phyloP scores from a whole-genome alignment of 2,113 vertebrate genomes.

The Accipiter cooperii region DNA sequence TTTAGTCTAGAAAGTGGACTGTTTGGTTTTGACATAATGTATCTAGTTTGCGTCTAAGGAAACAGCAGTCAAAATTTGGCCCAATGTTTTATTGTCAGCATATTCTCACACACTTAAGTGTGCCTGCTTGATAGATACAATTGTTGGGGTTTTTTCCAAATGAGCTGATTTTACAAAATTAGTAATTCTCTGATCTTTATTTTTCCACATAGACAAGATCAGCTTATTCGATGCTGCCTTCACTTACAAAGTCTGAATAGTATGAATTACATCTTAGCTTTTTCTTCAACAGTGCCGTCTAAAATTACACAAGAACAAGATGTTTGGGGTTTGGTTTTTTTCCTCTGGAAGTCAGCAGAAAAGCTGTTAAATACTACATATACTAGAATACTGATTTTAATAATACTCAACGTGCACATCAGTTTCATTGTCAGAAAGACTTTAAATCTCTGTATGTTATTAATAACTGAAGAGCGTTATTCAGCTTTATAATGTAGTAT shows the following conservation, averaged over 20 bases:
- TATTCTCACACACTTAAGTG: not conserved
- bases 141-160: slow-evolving; percentile 26
- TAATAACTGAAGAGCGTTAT: slow-evolving; percentile 37
- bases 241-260: slow-evolving; percentile 62
- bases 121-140: not conserved
- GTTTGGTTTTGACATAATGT: not conserved
- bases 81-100: not conserved
- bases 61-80: not conserved
- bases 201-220: slow-evolving; percentile 64
- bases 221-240: slow-evolving; percentile 42
- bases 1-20: not conserved
- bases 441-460: slow-evolving; percentile 61
- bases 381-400: slow-evolving; percentile 59
- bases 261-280: slow-evolving; percentile 56
- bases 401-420: slow-evolving; percentile 71
- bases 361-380: slow-evolving; percentile 67
- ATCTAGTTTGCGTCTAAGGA: not conserved
- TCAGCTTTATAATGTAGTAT: slow-evolving; percentile 55
- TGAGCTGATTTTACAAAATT: slow-evolving; percentile 66
- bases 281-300: slow-evolving; percentile 55
- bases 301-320: slow-evolving; percentile 67
- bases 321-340: not conserved
- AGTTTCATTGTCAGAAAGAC: slow-evolving; percentile 64
- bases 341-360: slow-evolving; percentile 62
- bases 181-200: slow-evolving; percentile 68